phyloP scores from a whole-genome alignment of 2,113 vertebrate species.

The human (Homo sapiens) region GRCh38 chr22:28291001-28291500 shows the following conservation, averaged over 20 bases:
- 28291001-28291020: not conserved
- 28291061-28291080: not conserved
- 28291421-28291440: not conserved
- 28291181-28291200: not conserved
- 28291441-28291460: not conserved
- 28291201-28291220: not conserved
- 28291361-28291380: not conserved
- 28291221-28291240: not conserved
- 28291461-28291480: not conserved
- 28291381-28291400: not conserved
- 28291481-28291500: not conserved
- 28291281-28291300: not conserved
- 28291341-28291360: conserved; percentile 30
- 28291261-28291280: not conserved
- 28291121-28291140: not conserved
- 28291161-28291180: not conserved
- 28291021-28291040: not conserved
- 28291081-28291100: not conserved
- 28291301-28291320: not conserved
- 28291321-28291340: not conserved
- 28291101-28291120: not conserved
- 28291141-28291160: not conserved
- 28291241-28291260: not conserved
- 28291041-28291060: not conserved
- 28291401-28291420: conserved; percentile 15